A percentile compares a stretch with the other conserved stretches of the same genome.
These are phyloP conservation scores for Phorcus lineatus DNA, from an alignment of 2,888 invertebrate species.

Conservation along the genomic window DNA sequence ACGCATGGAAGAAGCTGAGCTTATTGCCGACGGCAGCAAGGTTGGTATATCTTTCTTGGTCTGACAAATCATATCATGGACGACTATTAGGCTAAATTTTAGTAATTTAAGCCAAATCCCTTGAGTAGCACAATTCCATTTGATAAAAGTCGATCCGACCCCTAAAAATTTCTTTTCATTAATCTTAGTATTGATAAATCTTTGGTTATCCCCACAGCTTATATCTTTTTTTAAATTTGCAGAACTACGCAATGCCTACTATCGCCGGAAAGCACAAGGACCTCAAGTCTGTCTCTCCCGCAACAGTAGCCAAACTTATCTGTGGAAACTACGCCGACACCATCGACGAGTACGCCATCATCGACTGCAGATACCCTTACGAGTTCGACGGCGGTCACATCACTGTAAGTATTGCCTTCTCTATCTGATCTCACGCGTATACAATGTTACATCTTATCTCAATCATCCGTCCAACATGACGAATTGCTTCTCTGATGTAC, in stretches of 20 bases:
- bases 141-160: too few species aligned
- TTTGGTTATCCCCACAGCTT: not conserved
- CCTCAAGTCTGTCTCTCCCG: slow-evolving; percentile 57
- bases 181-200: too few species aligned
- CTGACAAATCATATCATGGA: too few species aligned
- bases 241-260: slow-evolving; percentile 54
- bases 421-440: not conserved
- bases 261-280: slow-evolving; percentile 55
- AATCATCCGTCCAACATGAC: too few species aligned
- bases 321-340: slow-evolving; percentile 81
- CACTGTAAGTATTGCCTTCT: not conserved
- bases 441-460: too few species aligned
- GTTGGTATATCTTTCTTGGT: not conserved
- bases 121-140: too few species aligned
- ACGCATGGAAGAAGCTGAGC: not conserved
- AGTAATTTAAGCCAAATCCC: too few species aligned
- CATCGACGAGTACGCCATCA: slow-evolving; percentile 83
- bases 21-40: slow-evolving; percentile 22
- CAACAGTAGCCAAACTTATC: slow-evolving; percentile 78
- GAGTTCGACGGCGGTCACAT: slow-evolving; percentile 80
- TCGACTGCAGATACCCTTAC: slow-evolving; percentile 96
- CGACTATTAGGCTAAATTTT: too few species aligned
- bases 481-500: too few species aligned
- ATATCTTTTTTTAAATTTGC: not conserved
- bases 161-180: too few species aligned